Base-by-base conservation (phyloP, 2,888 invertebrate genomes). In the Neoitamus cyanurus region DNA sequence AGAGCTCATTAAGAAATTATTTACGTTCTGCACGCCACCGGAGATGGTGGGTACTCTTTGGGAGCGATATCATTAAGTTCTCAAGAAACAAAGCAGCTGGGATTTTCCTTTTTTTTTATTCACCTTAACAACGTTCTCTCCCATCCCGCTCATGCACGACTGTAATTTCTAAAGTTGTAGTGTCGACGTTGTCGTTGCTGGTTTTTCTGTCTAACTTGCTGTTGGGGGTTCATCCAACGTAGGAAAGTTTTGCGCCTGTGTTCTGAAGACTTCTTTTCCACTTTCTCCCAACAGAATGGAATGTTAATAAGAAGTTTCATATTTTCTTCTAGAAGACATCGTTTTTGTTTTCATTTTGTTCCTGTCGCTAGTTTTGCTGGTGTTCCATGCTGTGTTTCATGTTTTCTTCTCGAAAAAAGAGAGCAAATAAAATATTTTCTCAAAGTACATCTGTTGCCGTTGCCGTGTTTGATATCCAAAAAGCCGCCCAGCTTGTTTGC, bases 1-100 rank as follows among this genome's bases (percentile, higher is more conserved):
- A 58, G 58, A 58, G 58, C 58, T 58, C 58, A 58, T 58, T 58
- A 58, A 25, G 58, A 58, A 58, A 58, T 58, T 58, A 58, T 58
- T 15, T 25, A 58, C 58, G 15, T 15, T 58, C 15, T 58, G 58
- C 20, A 20, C 20, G 5, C 15, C 20, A 9, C 1, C 58, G 58
- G 25, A 58, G 58, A 58, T 25, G 58, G 25, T 20, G 58, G 9
- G 9, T 2, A 58, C 2, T 58, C 58, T 20, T 25, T 7, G 20
- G 9, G 25, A 58, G 9, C 15, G 58, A 58, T 58, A 58, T 58
- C 25, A 58, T 58, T 58, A 58, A 58, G 58, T 58, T 58, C 58
- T 58, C 15, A 58, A 58, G 9, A 58, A 58, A 58, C 15, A 58
- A 58, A 58, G 58, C 58, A 15, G 25, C 20, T 20, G 25, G 9